These are phyloP conservation scores for Nyctibius bracteatus DNA, from an alignment of 2,113 vertebrate species.

Conservation along the genomic window DNA sequence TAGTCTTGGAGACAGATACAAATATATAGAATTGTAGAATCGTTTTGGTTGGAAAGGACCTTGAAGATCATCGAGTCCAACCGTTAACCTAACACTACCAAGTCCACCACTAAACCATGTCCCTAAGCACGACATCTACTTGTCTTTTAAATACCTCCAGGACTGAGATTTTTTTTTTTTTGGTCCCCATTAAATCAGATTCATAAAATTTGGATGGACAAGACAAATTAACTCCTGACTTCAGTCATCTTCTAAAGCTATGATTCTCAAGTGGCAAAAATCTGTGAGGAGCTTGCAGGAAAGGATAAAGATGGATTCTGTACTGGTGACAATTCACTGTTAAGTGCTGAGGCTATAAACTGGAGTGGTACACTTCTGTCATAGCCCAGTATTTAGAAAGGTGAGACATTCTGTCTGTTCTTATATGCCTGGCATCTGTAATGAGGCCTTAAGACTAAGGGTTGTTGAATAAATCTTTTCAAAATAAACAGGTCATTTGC, in stretches of 20 bases:
- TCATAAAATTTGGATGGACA: neutral
- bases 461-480: neutral
- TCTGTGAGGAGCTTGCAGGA: neutral
- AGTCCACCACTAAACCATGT: too few species aligned
- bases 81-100: too few species aligned
- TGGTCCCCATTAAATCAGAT: neutral
- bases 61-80: too few species aligned
- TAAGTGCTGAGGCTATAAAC: neutral
- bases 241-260: neutral
- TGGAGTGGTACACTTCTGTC: neutral
- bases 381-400: neutral
- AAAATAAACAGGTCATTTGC: neutral
- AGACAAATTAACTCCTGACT: neutral
- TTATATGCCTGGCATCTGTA: neutral
- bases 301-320: neutral
- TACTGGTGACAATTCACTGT: neutral
- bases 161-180: neutral
- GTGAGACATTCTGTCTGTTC: neutral
- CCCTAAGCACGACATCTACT: too few species aligned
- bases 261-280: neutral
- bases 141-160: too few species aligned
- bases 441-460: neutral
- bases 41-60: too few species aligned
- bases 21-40: too few species aligned
- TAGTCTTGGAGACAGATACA: neutral